Evolutionary conservation across 2,113 vertebrate genomes (phyloP).

Genomic region (Hyaena hyaena): DNA sequence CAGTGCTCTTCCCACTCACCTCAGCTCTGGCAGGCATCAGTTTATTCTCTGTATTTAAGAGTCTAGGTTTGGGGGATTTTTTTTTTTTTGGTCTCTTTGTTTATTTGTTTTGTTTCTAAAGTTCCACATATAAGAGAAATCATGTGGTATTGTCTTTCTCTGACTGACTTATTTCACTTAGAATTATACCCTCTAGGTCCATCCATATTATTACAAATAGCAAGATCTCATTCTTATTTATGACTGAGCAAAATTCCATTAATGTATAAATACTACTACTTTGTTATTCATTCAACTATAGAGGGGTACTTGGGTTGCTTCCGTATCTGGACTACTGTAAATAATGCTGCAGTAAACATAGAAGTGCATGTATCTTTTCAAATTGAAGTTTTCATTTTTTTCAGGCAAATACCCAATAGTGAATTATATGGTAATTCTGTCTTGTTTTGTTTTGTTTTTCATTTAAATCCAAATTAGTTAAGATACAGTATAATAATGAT

Average conservation of each 20-base stretch:
- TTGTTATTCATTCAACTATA: background rate
- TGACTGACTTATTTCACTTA: background rate
- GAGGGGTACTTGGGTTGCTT: background rate
- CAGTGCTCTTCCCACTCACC: background rate
- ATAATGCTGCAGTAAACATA: background rate
- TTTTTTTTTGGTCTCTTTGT: too few species aligned
- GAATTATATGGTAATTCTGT: background rate
- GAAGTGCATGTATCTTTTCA: background rate
- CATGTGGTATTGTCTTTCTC: background rate
- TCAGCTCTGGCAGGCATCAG: background rate
- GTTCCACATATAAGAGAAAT: background rate
- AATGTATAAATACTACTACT: background rate
- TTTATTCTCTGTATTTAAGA: too few species aligned
- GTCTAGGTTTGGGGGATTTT: too few species aligned
- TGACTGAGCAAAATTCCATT: background rate
- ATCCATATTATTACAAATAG: background rate
- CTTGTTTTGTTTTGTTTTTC: background rate
- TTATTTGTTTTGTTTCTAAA: background rate
- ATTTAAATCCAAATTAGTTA: too few species aligned
- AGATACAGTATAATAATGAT: too few species aligned
- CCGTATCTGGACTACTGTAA: background rate
- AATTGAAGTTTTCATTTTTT: background rate
- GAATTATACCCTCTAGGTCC: background rate
- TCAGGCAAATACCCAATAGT: background rate
- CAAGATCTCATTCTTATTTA: background rate